Conservation (phyloP, 1,140 invertebrate species). For the Apolygus lucorum region DNA sequence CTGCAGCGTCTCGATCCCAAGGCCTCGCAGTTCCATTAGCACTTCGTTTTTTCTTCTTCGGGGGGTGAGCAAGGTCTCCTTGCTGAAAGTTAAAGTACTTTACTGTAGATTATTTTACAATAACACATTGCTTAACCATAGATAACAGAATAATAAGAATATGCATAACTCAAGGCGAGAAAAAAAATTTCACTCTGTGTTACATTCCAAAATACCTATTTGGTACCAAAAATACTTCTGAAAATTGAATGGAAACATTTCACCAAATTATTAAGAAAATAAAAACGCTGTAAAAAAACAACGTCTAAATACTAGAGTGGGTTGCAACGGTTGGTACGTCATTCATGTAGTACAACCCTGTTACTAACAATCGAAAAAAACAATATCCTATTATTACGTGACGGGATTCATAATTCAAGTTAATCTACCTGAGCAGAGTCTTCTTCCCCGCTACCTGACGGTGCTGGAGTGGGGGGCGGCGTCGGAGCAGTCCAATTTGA, state of each 20-base stretch:
- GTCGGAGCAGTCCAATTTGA: neutral
- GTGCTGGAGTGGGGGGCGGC: constrained; percentile 9
- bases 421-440: neutral
- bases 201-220: neutral
- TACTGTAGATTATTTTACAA: neutral
- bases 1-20: constrained; percentile 29
- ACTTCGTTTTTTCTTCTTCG: constrained; percentile 24
- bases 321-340: no score
- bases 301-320: no score
- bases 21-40: constrained; percentile 17
- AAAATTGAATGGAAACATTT: neutral
- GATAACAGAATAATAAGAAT: neutral
- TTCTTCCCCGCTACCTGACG: neutral
- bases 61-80: neutral
- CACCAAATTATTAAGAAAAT: neutral
- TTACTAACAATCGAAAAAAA: neutral
- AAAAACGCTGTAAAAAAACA: neutral
- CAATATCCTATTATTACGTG: neutral
- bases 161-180: no score
- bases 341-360: neutral
- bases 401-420: neutral
- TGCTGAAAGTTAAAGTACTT: no score
- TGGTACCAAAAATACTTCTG: neutral
- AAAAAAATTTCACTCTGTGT: neutral
- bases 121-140: neutral